phyloP scores from a whole-genome alignment of 2,797 vertebrate genomes.

The Sarcophilus harrisii region DNA sequence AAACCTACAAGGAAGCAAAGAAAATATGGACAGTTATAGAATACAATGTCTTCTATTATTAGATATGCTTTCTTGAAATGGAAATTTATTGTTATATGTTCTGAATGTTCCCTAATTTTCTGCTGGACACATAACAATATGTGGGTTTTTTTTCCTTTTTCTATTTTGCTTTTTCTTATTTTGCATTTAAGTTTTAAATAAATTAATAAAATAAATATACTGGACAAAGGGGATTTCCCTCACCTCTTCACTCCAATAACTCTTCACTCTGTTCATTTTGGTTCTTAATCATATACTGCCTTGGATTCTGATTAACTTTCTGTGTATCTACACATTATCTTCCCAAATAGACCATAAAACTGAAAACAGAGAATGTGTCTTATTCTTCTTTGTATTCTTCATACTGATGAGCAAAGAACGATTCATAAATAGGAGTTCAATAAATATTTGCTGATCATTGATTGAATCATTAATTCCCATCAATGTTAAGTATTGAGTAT shows the following conservation, averaged over 20 bases:
- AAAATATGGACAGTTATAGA: too few species aligned
- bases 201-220: too few species aligned
- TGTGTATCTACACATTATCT: slow-evolving; percentile 32
- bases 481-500: neutral
- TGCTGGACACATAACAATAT: too few species aligned
- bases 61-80: too few species aligned
- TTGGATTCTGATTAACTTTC: slow-evolving; percentile 14
- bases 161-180: too few species aligned
- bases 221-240: neutral
- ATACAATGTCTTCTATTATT: too few species aligned
- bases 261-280: neutral
- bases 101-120: too few species aligned
- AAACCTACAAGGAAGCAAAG: too few species aligned
- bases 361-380: neutral
- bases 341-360: neutral
- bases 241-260: slow-evolving; percentile 16
- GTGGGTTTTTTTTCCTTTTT: too few species aligned
- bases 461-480: neutral
- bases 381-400: slow-evolving; percentile 2
- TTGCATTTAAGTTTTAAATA: too few species aligned
- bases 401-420: neutral
- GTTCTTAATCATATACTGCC: slow-evolving; percentile 13
- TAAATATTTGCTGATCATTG: neutral
- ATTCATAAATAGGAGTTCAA: slow-evolving; percentile 14
- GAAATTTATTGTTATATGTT: too few species aligned